Percentiles rank a stretch among this genome's conserved stretches.
Conservation (phyloP, 2,113 vertebrate species). For the Genyomyrus donnyi region DNA sequence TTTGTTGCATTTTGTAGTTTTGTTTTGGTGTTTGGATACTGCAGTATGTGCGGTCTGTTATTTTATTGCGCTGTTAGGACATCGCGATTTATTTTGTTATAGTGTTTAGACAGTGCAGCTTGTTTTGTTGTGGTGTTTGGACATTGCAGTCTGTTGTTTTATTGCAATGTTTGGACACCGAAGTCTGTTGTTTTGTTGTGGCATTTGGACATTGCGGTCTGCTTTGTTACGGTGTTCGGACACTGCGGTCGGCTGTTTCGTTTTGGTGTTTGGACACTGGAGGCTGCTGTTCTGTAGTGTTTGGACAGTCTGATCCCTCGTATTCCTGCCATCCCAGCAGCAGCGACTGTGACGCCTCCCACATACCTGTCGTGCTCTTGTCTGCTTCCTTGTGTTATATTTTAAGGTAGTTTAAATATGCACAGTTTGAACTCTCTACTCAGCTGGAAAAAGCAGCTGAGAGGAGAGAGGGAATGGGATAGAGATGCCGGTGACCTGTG, state of each 20-base stretch:
- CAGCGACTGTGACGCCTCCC: neutral
- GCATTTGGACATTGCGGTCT: neutral
- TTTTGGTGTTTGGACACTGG: neutral
- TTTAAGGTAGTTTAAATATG: neutral
- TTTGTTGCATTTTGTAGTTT: too few species aligned
- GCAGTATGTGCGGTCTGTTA: too few species aligned
- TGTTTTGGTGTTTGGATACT: neutral
- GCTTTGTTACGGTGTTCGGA: neutral
- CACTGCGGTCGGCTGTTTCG: rapidly evolving
- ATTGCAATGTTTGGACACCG: too few species aligned
- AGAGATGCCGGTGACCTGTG: neutral
- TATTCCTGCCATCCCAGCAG: neutral
- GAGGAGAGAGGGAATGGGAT: neutral
- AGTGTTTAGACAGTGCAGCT: neutral
- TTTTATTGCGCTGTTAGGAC: neutral
- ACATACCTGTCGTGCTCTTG: neutral
- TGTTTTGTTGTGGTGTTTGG: neutral
- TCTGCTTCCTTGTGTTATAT: neutral
- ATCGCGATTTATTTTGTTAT: too few species aligned
- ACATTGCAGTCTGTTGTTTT: neutral
- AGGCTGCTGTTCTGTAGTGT: neutral
- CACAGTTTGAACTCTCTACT: neutral
- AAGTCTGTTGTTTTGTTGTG: neutral
- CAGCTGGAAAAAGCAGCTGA: neutral
- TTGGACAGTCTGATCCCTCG: neutral